Base-by-base conservation (phyloP, 2,888 invertebrate species). In the Anthophora plumipes region DNA sequence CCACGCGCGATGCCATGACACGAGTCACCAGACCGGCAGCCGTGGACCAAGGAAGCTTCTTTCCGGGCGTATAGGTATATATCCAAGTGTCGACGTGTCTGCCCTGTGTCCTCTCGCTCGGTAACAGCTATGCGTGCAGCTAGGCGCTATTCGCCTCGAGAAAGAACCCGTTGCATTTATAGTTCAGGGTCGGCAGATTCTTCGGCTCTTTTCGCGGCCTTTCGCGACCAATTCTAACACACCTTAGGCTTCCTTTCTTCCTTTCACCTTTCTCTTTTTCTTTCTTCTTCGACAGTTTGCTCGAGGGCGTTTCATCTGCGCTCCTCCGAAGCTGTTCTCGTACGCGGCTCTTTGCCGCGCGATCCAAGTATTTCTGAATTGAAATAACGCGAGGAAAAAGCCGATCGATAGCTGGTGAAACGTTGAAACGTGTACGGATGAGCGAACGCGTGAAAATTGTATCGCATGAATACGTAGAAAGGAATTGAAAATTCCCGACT, bases 181-280 rank as follows among this genome's bases (percentile, higher is more conserved):
- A 90, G 90, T 91, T 91, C 91, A 91, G 90, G 90, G 91, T 91
- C 91, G 88, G 84, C 84, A 87, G 84, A 90, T 85, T 90, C 60
- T 64, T 64, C 66, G n/a, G 50, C 66, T 67, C 74, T 60, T 77
- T 31, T 61, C 54, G 50, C 69, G 68, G 67, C 71, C 22, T 25
- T 0, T 3, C 11, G 11, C 59, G 67, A 78, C 70, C 71, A 79
- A 80, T 79, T 83, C 71, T 78, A 57, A 20, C 46, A n/a, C 43
- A 66, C 52, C 52, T 25, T n/a, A n/a, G n/a, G n/a, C n/a, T n/a
- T 55, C 41, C 46, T 22, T 17, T 55, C 14, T 54, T 41, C 50
- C 25, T 55, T 55, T 20, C 12, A 12, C 22, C 22, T 41, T 52
- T 57, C 55, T 31, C 61, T 61, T 22, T 54, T 55, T 57, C 59